These are phyloP conservation scores for Drosophila quadrilineata DNA, from an alignment of 1,140 invertebrate genomes.

Conservation along the genomic window DNA sequence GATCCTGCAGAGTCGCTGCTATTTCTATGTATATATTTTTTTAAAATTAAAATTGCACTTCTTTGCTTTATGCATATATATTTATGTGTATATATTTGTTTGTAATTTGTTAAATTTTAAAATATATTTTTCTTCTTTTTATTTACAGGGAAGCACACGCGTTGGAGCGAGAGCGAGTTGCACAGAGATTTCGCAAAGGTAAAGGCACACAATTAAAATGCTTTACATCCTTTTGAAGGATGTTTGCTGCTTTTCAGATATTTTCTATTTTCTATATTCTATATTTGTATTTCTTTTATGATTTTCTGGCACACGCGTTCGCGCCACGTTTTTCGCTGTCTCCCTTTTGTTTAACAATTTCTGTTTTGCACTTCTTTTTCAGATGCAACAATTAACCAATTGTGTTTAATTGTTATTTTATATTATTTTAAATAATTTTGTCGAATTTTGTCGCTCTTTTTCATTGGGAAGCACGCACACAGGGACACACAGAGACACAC, in stretches of 20 bases:
- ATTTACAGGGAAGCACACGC: conserved; percentile 9
- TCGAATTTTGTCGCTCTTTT: no score
- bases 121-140: no score
- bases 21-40: conserved; percentile 32
- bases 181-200: conserved; percentile 33
- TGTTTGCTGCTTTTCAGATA: no score
- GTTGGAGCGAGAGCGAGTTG: conserved; percentile 2
- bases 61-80: background rate
- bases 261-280: conserved; percentile 4
- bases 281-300: conserved; percentile 44
- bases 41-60: conserved; percentile 57
- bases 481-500: no score
- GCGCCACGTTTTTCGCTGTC: conserved; percentile 29
- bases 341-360: conserved; percentile 10
- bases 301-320: conserved; percentile 38
- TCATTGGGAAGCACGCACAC: no score
- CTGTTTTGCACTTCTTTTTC: background rate
- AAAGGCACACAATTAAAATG: conserved; percentile 73
- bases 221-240: conserved; percentile 71
- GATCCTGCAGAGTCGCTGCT: conserved; percentile 10
- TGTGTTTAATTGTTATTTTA: no score
- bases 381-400: conserved; percentile 11
- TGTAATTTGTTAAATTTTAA: no score
- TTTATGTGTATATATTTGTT: background rate
- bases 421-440: no score